Conservation (phyloP, 1,140 invertebrate genomes). For the Drosophila bocqueti region DNA sequence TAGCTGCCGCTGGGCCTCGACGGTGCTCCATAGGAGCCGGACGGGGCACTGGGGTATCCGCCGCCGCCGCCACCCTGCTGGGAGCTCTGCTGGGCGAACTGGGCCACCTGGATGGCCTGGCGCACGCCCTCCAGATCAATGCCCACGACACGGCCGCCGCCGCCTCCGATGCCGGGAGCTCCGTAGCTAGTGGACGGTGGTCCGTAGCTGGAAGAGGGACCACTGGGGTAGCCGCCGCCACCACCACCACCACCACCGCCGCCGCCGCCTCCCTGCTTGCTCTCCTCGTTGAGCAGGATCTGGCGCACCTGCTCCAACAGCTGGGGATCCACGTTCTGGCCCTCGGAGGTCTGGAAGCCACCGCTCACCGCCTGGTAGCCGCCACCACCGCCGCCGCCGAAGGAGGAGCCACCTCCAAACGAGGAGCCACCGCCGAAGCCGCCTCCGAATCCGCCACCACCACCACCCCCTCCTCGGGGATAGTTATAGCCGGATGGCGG, state of each 20-base stretch:
- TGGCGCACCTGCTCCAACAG: constrained; percentile 92
- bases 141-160: constrained; percentile 87
- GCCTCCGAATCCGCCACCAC: constrained; percentile 84
- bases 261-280: constrained; percentile 86
- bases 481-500: constrained; percentile 89
- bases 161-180: constrained; percentile 86
- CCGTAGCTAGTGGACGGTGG: constrained; percentile 87
- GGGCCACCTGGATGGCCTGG: constrained; percentile 89
- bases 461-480: constrained; percentile 87
- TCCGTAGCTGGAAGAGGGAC: constrained; percentile 86
- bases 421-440: constrained; percentile 84
- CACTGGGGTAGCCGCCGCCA: constrained; percentile 83
- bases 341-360: constrained; percentile 91
- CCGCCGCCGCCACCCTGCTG: constrained; percentile 79
- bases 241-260: constrained; percentile 84
- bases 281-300: constrained; percentile 92
- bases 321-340: constrained; percentile 91
- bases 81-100: constrained; percentile 87
- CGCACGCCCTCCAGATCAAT: constrained; percentile 88
- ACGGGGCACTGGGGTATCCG: constrained; percentile 77
- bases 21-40: constrained; percentile 85
- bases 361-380: constrained; percentile 90
- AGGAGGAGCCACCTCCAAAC: constrained; percentile 78
- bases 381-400: constrained; percentile 86
- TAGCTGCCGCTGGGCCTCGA: constrained; percentile 82